Evolutionary conservation across 1,140 invertebrate species (phyloP), one percentile per base, ranked within the genome.

Genomic region (Hyphantria cunea): DNA sequence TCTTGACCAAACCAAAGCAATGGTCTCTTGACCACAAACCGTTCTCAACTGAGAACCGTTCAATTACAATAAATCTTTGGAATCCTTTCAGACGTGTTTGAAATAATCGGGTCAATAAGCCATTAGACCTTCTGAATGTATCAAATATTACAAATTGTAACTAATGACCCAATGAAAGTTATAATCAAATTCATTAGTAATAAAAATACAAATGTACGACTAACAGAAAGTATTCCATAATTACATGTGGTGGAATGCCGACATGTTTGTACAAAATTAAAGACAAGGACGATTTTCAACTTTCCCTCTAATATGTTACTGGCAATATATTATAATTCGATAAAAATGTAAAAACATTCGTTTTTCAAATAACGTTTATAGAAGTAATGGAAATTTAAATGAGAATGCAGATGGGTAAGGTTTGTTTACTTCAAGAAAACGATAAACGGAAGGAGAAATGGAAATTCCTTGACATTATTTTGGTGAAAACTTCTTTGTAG

Each of bases 141-240:
- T 14, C 41, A 44, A 44, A 44, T 44, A 44, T 12, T 13, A 44
- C 41, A 12, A 44, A 44, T 44, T 14, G 1, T 25, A 25, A 25
- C 17, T 25, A 25, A 44, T 44, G 12, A 44, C 13, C 41, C 12
- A 13, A 2, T 44, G 12, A 44, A 44, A 12, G 12, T 12, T 14
- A 44, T 13, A 44, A 44, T 44, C 41, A n/a, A n/a, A n/a, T n/a
- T n/a, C n/a, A 44, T 37, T 45, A 55, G 31, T 55, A 5, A 45
- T 32, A 55, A 33, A 47, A 45, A 11, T 44, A 45, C 17, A 45
- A 7, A 42, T 33, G 3, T 11, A 11, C n/a, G n/a, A 55, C 53
- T 17, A 55, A 32, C 33, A 41, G 9, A 32, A 55, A 45, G 4
- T 55, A 55, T 55, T 55, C 42, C 41, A 13, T 55, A 55, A 55